Conservation (phyloP, 2,113 vertebrate genomes). For the Eclectus roratus region DNA sequence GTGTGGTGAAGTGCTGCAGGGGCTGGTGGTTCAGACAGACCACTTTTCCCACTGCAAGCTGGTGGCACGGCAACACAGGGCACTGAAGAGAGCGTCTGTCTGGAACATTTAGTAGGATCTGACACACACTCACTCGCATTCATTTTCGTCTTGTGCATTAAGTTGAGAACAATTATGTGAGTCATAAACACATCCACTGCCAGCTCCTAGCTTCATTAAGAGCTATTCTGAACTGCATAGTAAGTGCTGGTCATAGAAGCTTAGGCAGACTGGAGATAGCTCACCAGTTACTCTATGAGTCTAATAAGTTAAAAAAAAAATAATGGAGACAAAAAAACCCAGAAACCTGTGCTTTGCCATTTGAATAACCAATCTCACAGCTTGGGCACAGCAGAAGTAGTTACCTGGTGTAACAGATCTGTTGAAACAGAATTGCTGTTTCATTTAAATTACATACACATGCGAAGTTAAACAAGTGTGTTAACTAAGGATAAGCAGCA, state of each 20-base stretch:
- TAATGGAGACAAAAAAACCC: background rate
- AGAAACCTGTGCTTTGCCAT: background rate
- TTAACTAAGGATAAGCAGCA: background rate
- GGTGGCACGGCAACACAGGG: background rate
- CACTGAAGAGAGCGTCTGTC: background rate
- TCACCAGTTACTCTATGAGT: slow-evolving; percentile 3
- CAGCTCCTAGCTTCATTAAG: background rate
- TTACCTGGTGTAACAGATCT: background rate
- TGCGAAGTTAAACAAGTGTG: slow-evolving; percentile 6
- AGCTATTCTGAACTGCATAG: background rate
- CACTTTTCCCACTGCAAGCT: background rate
- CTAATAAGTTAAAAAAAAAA: background rate
- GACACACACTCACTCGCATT: background rate
- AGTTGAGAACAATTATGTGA: slow-evolving; percentile 1
- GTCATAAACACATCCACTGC: background rate
- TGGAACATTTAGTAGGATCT: background rate
- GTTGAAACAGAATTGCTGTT: background rate
- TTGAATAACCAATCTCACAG: background rate
- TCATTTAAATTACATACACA: background rate
- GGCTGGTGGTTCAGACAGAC: accelerated
- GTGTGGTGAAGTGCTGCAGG: accelerated
- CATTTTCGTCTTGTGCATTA: background rate
- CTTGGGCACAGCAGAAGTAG: background rate
- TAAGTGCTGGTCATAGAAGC: slow-evolving; percentile 34
- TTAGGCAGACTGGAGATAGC: background rate